Evolutionary conservation across 2,797 vertebrate species (phyloP), one percentile per base, ranked within the genome.

Genomic region (Melanotaenia parkinsoni): DNA sequence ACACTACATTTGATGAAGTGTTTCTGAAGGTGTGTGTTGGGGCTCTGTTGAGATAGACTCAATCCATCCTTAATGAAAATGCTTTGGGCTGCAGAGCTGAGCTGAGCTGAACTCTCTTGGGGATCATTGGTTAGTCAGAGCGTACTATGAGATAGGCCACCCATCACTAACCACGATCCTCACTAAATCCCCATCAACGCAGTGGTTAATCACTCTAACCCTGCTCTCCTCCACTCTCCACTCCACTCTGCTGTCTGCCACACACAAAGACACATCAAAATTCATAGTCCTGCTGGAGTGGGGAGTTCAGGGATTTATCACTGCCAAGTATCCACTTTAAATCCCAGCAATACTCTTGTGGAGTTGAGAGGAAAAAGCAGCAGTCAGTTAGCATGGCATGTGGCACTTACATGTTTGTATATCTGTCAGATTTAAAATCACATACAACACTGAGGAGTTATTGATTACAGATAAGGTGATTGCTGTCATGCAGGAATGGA

Each of bases 1-100:
- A 99, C 97, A 99, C 96, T 98, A 96, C 96, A 98, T 97, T 97
- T 98, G 97, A 99, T 99, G 97, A 99, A 98, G 97, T 99, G 97
- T 99, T 99, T 99, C 97, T 99, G 95, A 96, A 96, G 94, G 96
- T 96, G 96, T 95, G 96, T 90, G 87, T 92, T 90, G 87, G 76
- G 80, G 77, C 85, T 68, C 85, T 91, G 88, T 93, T 91, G 92
- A 93, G 96, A 97, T 96, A 92, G 95, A 95, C 96, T 96, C 97
- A 97, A 97, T 97, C 96, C 96, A 89, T 95, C 97, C 96, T 99
- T 99, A 99, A 99, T 99, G 97, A 99, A 98, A 99, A 97, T 95
- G 91, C 97, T 96, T 95, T 95, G 93, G 94, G 94, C 95, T 95
- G 94, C 94, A 93, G 96, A 96, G 95, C 96, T 96, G 96, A 96